A percentile compares a stretch with the other conserved stretches of the same genome.
These are phyloP conservation scores for Byasa hedistus DNA, from an alignment of 2,888 invertebrate genomes.

Conservation along the genomic window DNA sequence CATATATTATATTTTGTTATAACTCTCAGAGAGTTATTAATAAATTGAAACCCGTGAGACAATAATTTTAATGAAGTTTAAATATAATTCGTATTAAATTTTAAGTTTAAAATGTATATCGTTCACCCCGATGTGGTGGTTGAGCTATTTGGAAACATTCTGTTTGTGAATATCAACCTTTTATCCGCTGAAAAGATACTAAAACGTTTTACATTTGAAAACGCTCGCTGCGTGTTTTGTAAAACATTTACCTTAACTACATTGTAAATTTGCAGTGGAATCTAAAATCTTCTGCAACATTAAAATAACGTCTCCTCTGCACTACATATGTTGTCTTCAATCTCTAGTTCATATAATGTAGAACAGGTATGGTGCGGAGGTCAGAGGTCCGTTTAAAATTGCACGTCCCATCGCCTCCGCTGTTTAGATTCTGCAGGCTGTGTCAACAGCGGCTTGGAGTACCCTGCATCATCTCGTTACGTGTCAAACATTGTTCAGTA, in stretches of 20 bases:
- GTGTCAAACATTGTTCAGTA: slow-evolving; percentile 69
- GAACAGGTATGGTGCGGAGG: slow-evolving; percentile 41
- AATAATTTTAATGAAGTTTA: not conserved
- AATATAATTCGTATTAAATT: slow-evolving; percentile 8
- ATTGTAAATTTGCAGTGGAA: slow-evolving; percentile 18
- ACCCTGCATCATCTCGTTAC: slow-evolving; percentile 65
- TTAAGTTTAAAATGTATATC: slow-evolving; percentile 20
- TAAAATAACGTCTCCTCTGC: not conserved
- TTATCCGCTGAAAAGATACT: slow-evolving; percentile 20
- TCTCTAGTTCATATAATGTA: slow-evolving; percentile 46
- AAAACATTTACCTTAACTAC: slow-evolving; percentile 20
- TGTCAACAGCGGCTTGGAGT: slow-evolving; percentile 64
- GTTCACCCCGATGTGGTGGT: not conserved
- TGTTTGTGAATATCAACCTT: slow-evolving; percentile 23
- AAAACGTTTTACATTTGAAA: slow-evolving; percentile 17
- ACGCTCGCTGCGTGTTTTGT: slow-evolving; percentile 16
- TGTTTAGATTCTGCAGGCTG: slow-evolving; percentile 53
- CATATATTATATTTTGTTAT: not conserved
- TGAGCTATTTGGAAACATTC: slow-evolving; percentile 17
- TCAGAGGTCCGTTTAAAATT: slow-evolving; percentile 68
- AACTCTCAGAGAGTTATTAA: not conserved
- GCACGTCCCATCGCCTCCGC: slow-evolving; percentile 57
- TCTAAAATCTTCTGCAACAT: slow-evolving; percentile 5
- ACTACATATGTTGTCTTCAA: slow-evolving; percentile 34
- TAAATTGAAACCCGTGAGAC: not conserved